phyloP scores from a whole-genome alignment of 1,140 invertebrate species.

The Drosophila pseudoobscura region DNA sequence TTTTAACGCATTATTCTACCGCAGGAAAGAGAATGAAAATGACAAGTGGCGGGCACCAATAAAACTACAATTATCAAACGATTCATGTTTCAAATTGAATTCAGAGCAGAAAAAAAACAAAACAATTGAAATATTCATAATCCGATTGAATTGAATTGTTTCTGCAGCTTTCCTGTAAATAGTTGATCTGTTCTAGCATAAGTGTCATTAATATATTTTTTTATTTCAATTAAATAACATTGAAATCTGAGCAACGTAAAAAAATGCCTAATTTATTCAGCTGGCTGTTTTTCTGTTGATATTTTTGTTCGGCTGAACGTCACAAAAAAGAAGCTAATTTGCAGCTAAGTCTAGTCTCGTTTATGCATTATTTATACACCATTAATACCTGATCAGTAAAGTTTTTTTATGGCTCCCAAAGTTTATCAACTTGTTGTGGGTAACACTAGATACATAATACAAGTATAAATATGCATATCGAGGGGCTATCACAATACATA shows the following conservation, averaged over 20 bases:
- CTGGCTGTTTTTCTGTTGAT: constrained; percentile 8
- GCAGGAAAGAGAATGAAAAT: no score
- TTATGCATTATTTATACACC: constrained; percentile 55
- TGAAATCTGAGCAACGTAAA: constrained; percentile 30
- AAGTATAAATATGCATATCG: constrained; percentile 39
- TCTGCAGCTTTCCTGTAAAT: not conserved
- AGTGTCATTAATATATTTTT: constrained; percentile 38
- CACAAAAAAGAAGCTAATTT: constrained; percentile 43
- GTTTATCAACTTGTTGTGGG: constrained; percentile 46
- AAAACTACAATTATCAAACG: constrained; percentile 40
- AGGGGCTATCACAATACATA: not conserved
- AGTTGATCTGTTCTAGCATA: constrained; percentile 16
- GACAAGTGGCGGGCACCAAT: constrained; percentile 17
- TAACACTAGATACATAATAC: constrained; percentile 42
- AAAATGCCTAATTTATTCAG: constrained; percentile 67
- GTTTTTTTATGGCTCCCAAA: constrained; percentile 38
- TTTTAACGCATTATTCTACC: constrained; percentile 34
- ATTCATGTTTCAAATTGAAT: not conserved
- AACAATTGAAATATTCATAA: constrained; percentile 45
- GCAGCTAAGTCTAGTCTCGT: constrained; percentile 52
- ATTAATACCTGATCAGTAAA: constrained; percentile 36
- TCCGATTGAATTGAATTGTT: constrained; percentile 23
- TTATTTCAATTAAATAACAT: constrained; percentile 60
- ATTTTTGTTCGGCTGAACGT: constrained; percentile 21
- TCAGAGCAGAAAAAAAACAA: not conserved